Evolutionary conservation across 2,797 vertebrate genomes (phyloP), one percentile per base, ranked within the genome.

Genomic region (Erpetoichthys calabaricus): DNA sequence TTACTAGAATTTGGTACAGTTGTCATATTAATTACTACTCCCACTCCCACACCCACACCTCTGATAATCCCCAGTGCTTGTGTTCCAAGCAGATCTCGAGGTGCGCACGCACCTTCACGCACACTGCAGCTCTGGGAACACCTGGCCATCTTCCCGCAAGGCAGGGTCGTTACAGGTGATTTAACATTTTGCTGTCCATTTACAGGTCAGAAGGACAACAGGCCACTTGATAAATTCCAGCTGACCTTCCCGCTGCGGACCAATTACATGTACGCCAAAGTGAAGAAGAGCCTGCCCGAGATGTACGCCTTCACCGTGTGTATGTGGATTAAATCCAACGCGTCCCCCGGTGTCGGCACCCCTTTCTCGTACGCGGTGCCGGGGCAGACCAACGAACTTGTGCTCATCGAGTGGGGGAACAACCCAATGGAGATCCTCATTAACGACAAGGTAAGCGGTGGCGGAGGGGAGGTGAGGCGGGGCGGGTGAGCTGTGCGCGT

Each of bases 401-500:
- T 97, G 45, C 83, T 98, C 62, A 97, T 97, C 0, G 94, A 98
- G 73, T 97, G 92, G 94, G 91, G 94, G 8, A 94, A 89, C 78
- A 95, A 97, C 69, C 94, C 94, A n/a, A 97, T 98, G 94, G 94
- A 97, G 76, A 87, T 98, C 57, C 90, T 98, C 70, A 97, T 98
- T 68, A 98, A 98, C 0, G 93, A 98, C 75, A 97, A 98, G 92
- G 94, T 97, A 74, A 42, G 44, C 6, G 25, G 25, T 47, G 43
- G 41, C 3, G 53, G 42, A 7, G 7, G 53, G n/a, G 53, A 2
- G 53, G 41, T 3, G 41, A 42, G 8, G 45, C n/a, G 6, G 10
- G 5, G 10, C 7, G 5, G 1, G 44, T 3, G 54, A 45, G 49
- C 8, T 25, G 25, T 25, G 25, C 25, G 25, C 25, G 1, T 25